Conservation (phyloP, 2,888 invertebrate species). For the Eulithis testata region DNA sequence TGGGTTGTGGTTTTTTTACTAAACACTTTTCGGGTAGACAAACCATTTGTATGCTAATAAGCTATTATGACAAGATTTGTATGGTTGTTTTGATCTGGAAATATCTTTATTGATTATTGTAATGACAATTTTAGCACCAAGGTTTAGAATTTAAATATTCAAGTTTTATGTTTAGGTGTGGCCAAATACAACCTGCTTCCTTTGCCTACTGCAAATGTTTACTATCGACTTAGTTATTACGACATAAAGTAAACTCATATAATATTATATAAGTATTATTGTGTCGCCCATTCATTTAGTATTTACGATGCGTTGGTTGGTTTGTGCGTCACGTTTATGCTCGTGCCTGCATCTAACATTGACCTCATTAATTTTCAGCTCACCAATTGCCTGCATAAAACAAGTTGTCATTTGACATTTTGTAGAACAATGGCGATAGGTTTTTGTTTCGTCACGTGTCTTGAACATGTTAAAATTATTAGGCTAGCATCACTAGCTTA, state of each 20-base stretch:
- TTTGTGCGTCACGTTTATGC: constrained; percentile 22
- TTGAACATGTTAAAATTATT: constrained; percentile 36
- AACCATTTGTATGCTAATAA: constrained; percentile 29
- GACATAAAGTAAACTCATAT: constrained; percentile 6
- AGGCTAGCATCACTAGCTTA: no score
- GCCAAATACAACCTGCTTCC: constrained; percentile 13
- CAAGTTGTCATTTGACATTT: constrained; percentile 56
- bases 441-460: constrained; percentile 56
- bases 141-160: constrained; percentile 18
- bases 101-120: constrained; percentile 16
- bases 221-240: constrained; percentile 5
- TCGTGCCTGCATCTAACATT: constrained; percentile 33
- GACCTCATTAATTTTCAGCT: constrained; percentile 54
- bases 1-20: constrained; percentile 17
- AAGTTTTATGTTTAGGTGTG: constrained; percentile 15
- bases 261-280: constrained; percentile 7
- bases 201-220: constrained; percentile 11
- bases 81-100: constrained; percentile 17
- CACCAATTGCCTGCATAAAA: constrained; percentile 55
- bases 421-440: constrained; percentile 69
- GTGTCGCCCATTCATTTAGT: constrained; percentile 20
- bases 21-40: constrained; percentile 17
- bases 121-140: constrained; percentile 22
- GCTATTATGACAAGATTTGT: constrained; percentile 10
- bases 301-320: constrained; percentile 34